These are phyloP conservation scores for Callionymus lyra DNA, from an alignment of 2,113 vertebrate species.

Conservation along the genomic window DNA sequence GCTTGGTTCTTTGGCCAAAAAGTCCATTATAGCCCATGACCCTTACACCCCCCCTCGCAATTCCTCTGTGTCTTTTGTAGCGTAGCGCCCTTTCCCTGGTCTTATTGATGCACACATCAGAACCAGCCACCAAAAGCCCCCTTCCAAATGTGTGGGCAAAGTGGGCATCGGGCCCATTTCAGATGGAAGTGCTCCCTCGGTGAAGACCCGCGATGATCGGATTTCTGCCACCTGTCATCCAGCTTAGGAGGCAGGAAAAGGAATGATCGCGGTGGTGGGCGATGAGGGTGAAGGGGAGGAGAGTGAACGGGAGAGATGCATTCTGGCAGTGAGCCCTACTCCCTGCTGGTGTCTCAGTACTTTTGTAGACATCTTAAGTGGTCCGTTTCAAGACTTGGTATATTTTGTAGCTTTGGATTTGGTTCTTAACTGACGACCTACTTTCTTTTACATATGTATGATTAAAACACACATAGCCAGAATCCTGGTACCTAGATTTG, in stretches of 20 bases:
- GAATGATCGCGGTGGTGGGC: constrained; percentile 27
- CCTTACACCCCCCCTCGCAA: constrained; percentile 3
- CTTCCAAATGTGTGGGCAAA: constrained; percentile 32
- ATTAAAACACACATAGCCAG: no score
- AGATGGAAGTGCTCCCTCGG: constrained; percentile 38
- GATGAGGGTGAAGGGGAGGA: constrained; percentile 16
- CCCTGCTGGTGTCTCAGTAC: constrained; percentile 35
- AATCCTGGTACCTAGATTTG: no score
- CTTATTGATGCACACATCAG: constrained; percentile 12
- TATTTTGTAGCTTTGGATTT: not conserved
- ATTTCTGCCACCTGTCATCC: constrained; percentile 73
- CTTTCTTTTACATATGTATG: no score
- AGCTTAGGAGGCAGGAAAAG: constrained; percentile 49
- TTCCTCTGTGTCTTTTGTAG: constrained; percentile 22
- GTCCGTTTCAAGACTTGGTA: constrained; percentile 6
- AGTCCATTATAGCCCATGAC: constrained; percentile 28
- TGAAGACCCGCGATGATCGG: constrained; percentile 52
- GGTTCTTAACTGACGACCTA: no score
- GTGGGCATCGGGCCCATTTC: constrained; percentile 53
- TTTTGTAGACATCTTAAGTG: constrained; percentile 16
- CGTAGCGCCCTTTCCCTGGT: constrained; percentile 6
- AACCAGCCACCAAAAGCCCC: constrained; percentile 19
- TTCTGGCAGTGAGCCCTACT: constrained; percentile 41
- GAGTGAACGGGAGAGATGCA: constrained; percentile 31
- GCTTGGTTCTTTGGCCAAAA: constrained; percentile 31